Conservation (phyloP, 2,113 vertebrate genomes). For the Semnornis frantzii region DNA sequence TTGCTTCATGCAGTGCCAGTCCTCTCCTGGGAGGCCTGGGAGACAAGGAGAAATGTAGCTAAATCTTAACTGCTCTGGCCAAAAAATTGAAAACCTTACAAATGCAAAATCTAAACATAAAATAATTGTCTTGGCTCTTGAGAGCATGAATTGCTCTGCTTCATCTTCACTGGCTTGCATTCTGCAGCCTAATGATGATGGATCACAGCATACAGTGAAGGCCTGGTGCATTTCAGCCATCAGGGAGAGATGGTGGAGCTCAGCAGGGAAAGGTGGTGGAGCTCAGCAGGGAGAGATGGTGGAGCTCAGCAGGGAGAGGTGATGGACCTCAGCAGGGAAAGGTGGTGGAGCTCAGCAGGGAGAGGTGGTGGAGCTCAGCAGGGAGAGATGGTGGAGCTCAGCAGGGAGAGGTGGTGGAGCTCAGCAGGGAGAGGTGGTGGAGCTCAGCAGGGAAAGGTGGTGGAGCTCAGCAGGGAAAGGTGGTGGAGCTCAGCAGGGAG, state of each 20-base stretch:
- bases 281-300: background rate
- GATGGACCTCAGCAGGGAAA: background rate
- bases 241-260: background rate
- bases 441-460: background rate
- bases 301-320: background rate
- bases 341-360: background rate
- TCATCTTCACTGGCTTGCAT: slow-evolving; percentile 38
- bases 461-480: background rate
- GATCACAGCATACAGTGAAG: background rate
- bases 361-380: background rate
- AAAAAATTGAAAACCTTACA: background rate
- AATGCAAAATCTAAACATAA: background rate
- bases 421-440: background rate
- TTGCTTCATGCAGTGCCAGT: background rate
- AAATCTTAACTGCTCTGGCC: background rate
- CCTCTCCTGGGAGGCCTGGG: background rate
- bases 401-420: background rate
- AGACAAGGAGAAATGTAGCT: background rate
- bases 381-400: background rate
- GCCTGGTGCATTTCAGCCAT: background rate
- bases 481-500: background rate
- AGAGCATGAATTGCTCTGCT: slow-evolving; percentile 53
- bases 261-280: background rate
- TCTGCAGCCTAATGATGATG: slow-evolving; percentile 60
- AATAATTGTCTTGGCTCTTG: background rate